Evolutionary conservation across 2,797 vertebrate species (phyloP), one percentile per base, ranked within the genome.

Genomic region (Sebastolobus alascanus): DNA sequence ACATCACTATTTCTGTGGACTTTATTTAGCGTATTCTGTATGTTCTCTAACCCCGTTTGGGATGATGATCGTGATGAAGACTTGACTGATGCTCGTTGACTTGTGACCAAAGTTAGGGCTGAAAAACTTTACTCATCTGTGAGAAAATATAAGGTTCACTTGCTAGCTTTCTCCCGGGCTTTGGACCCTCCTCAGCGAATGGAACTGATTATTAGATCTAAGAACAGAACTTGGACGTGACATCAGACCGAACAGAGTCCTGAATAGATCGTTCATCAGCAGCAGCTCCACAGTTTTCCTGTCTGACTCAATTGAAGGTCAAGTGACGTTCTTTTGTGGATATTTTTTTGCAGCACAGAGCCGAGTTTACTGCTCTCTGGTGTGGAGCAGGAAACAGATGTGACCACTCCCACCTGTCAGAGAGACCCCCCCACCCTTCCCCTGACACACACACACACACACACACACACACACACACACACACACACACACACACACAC

Each of bases 371-470:
- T 66, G 79, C 13, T 55, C 65, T 72, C 73, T 68, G 59, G 54
- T 77, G 75, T 70, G 74, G 81, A 72, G 54, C 82, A 90, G 90
- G 90, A 91, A 91, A 86, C 87, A 88, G 82, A 91, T 90, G 88
- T 84, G 80, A 73, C 71, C 77, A 35, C 77, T 87, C 93, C 91
- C 91, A 90, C 89, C 93, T 91, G 91, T 91, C 85, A 80, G 61
- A 81, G 59, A 80, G 3, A 75, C 59, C 68, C 74, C 90, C 81
- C 83, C 83, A 7, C 91, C 88, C 85, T 55, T 80, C 76, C 82
- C 50, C 60, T 46, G 38, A 74, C 50, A 71, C 80, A 76, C 74
- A 73, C 75, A 76, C 74, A 73, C 70, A 65, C 55, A 73, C 40
- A 61, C n/a, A 40, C 68, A 75, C 68, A 71, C 78, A 74, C 43